Evolutionary conservation across 1,140 invertebrate species (phyloP).

Genomic region (Apis dorsata): DNA sequence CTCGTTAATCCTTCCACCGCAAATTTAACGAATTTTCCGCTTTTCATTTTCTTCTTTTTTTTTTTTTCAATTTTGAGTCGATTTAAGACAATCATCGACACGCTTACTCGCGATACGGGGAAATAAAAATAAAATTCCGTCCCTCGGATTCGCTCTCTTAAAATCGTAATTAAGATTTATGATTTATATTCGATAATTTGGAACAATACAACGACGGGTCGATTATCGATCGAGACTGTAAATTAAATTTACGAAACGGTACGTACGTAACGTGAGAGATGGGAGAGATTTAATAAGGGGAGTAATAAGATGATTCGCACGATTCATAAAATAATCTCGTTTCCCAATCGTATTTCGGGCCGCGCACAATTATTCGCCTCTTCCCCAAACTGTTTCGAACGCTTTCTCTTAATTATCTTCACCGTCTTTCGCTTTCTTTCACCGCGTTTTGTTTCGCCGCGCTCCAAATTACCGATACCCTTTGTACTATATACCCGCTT

Average conservation of each 20-base stretch:
- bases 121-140: too few species aligned
- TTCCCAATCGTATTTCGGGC: neutral
- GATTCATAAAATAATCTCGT: neutral
- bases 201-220: neutral
- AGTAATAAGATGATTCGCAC: neutral
- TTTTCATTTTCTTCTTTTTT: too few species aligned
- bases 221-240: neutral
- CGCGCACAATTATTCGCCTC: neutral
- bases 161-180: too few species aligned
- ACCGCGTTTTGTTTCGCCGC: neutral
- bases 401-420: conserved; percentile 36
- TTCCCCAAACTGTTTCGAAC: neutral
- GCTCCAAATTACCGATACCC: neutral
- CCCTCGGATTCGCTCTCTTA: too few species aligned
- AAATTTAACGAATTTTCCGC: conserved; percentile 24
- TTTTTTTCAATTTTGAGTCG: too few species aligned
- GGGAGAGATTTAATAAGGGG: neutral
- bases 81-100: too few species aligned
- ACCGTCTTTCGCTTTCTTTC: conserved; percentile 4
- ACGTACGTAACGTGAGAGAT: neutral
- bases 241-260: neutral
- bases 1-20: neutral
- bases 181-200: neutral
- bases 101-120: too few species aligned
- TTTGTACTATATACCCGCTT: too few species aligned